Percentiles rank a stretch among this genome's conserved stretches.
phyloP scores from a whole-genome alignment of 2,797 vertebrate species.

The Galagoides demidoff region DNA sequence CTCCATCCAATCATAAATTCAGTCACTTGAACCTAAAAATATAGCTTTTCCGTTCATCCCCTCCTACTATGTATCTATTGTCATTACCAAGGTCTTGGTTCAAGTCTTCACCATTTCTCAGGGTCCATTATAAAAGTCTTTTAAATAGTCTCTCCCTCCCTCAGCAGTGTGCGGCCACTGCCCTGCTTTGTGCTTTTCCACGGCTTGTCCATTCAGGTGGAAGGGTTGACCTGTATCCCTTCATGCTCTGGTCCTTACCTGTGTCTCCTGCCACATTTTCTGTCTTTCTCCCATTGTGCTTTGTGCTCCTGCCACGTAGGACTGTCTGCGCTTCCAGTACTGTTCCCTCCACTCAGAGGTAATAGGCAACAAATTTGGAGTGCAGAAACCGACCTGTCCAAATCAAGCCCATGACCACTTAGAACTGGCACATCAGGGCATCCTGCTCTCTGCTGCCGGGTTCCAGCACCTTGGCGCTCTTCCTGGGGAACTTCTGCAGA shows the following conservation, averaged over 20 bases:
- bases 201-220: not conserved
- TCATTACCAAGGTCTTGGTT: slow-evolving; percentile 12
- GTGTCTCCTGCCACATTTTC: not conserved
- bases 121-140: not conserved
- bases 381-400: not conserved
- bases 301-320: not conserved
- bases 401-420: not conserved
- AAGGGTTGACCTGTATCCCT: not conserved
- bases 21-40: slow-evolving; percentile 24
- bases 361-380: not conserved
- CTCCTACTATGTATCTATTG: not conserved
- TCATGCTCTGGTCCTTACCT: not conserved
- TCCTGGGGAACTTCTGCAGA: not conserved
- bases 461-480: not conserved
- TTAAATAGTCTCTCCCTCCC: not conserved
- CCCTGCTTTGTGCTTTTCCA: not conserved
- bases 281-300: not conserved
- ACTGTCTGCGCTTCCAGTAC: not conserved
- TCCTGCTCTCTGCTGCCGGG: not conserved
- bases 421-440: not conserved
- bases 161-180: not conserved
- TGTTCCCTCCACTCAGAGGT: not conserved
- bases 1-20: not conserved
- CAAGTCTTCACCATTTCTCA: not conserved
- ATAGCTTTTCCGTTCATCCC: not conserved